Evolutionary conservation across 1,140 invertebrate genomes (phyloP), one percentile per base, ranked within the genome.

Genomic region (Asbolus verrucosus): DNA sequence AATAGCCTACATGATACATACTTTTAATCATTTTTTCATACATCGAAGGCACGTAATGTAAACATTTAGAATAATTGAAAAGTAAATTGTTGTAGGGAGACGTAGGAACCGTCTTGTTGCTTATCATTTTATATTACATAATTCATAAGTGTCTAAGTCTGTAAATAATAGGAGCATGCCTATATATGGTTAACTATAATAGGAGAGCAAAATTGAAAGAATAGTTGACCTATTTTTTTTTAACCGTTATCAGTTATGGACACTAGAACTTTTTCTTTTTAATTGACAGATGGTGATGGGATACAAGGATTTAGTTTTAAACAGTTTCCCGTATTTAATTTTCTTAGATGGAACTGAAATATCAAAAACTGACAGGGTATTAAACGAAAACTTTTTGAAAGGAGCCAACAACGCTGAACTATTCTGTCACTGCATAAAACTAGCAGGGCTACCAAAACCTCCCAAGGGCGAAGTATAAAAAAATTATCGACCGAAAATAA

Each of bases 391-490:
- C 13, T 54, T 54, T 27, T 5, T 54, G 4, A 21, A 54, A 27
- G 21, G 11, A 5, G 19, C 46, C 2, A n/a, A 54, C 9, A 6
- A 13, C 13, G 19, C 46, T 11, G 46, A 54, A 27, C 13, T 54
- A 13, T 2, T 27, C 13, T 27, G 46, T 61, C 63, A 61, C 69
- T 76, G 61, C 67, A 67, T 9, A 4, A 24, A 54, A 13, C 11
- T 54, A 11, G 27, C 9, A n/a, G 73, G 75, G 2, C 38, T 77
- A 41, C 76, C 75, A 11, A 59, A 70, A 54, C 76, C 77, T 19
- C 70, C 70, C 15, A 76, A 77, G 70, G 33, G 5, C 5, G 33
- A 36, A n/a, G 33, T 36, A 36, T n/a, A 11, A 11, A 3, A 36
- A 11, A 2, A 36, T 2, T 36, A 6, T 36, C 6, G 9, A 19